Evolutionary conservation across 2,888 invertebrate genomes (phyloP), one percentile per base, ranked within the genome.

Genomic region (Nomada fucata): DNA sequence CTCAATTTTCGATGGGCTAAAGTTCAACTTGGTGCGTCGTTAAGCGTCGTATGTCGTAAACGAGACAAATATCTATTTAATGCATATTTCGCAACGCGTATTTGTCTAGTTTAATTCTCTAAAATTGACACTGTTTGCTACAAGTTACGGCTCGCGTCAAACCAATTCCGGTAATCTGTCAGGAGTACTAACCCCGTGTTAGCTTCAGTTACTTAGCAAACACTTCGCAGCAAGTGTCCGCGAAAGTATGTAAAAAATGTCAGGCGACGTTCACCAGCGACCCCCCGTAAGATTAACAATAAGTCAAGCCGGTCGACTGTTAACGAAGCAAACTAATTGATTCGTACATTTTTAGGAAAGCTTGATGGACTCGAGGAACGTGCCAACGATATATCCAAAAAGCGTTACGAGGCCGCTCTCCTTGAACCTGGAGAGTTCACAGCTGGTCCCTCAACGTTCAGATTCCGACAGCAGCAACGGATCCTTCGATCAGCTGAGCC

Each of bases 361-460:
- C 59, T 47, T 84, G 57, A 82, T 80, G 67, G 84, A 88, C 29
- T 85, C 88, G n/a, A 84, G 90, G 52, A 82, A 79, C 67, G 84
- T 89, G 67, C 88, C 89, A 11, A 77, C 82, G 29, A 9, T 84
- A 26, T 42, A 80, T 18, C 63, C 76, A 11, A 88, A 61, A 13
- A 85, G 65, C 29, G 18, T 87, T 29, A 78, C 83, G 23, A 74
- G 83, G 0, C 89, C 90, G 11, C 60, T 90, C 36, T 82, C 82
- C 13, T 65, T 90, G 47, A 79, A 83, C 52, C 68, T 90, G 81
- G 90, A 90, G 36, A 89, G 88, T 55, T 88, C 90, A 47, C 90
- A 90, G 57, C 83, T 79, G 79, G 89, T 90, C 36, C 88, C 90
- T 1, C 88, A 83, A 18, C 82, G 83, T 61, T 20, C 63, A 13